These are phyloP conservation scores for Pharmacophagus antenor DNA, from an alignment of 2,888 invertebrate genomes.

Conservation along the genomic window DNA sequence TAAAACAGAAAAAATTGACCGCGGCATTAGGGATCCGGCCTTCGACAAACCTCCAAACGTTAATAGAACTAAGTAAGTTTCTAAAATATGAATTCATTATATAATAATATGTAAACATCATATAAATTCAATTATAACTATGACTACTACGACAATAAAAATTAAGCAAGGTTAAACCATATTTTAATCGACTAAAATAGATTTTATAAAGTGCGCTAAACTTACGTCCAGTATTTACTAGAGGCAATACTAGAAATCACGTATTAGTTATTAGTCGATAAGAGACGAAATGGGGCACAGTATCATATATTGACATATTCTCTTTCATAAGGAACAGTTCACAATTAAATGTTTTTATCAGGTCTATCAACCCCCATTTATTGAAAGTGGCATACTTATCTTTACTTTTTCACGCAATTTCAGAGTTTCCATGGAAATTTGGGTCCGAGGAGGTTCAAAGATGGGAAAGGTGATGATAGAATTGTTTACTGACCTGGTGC, in stretches of 20 bases:
- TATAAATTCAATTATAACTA: background rate
- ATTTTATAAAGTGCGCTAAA: no score
- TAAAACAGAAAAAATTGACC: constrained; percentile 66
- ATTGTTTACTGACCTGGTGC: constrained; percentile 64
- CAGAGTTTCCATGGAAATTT: constrained; percentile 64
- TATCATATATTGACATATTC: no score
- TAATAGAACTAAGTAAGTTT: constrained; percentile 53
- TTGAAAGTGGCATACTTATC: background rate
- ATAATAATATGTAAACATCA: background rate
- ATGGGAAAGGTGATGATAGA: constrained; percentile 64
- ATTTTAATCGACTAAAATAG: no score
- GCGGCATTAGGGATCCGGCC: constrained; percentile 61
- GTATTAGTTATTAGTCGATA: no score
- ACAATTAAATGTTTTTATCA: background rate
- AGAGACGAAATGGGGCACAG: no score
- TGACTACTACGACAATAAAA: background rate
- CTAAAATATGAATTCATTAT: background rate
- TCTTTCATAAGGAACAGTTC: no score
- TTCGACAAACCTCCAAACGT: constrained; percentile 58
- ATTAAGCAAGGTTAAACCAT: background rate
- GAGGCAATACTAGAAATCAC: no score
- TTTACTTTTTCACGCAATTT: constrained; percentile 7
- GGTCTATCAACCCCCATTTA: background rate
- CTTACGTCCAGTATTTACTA: no score
- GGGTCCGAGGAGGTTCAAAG: constrained; percentile 67